Evolutionary conservation across 2,888 invertebrate species (phyloP), one percentile per base, ranked within the genome.

Genomic region (Epirrhoe alternata): DNA sequence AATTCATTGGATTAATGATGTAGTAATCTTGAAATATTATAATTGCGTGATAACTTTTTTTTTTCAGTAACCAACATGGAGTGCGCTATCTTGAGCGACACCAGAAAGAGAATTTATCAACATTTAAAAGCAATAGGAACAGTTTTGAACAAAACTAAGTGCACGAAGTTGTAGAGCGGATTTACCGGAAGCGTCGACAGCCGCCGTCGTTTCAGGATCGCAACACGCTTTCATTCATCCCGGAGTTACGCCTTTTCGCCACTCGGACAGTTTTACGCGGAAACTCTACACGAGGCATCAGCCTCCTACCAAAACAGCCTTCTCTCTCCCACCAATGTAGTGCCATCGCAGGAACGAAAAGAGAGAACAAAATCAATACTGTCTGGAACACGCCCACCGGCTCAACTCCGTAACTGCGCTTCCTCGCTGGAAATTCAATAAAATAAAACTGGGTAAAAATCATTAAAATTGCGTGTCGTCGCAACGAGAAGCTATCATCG

Each of bases 161-260:
- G 88, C 89, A 86, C 79, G 82, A 83, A 89, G 89, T 88, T 87
- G 89, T 90, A 85, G 88, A 85, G 89, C 90, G 88, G 93, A 92
- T 88, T 92, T 94, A 81, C 90, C 92, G 86, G 94, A 94, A 86
- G 87, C 90, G 87, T 88, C 92, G 87, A 92, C 92, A 84, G 89
- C 94, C 81, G 88, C 89, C 87, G 90, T 90, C 84, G 94, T 88
- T 87, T 91, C 93, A 82, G 90, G 87, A 87, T 93, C 92, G 91
- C 92, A 91, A 81, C 94, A 92, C 86, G 91, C 86, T 87, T 94
- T 90, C 93, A 92, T 92, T 92, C 92, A 92, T 92, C 89, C 91
- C 86, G 75, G 78, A 84, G 83, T 84, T 92, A 90, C 84, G 87
- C 77, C 88, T 81, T 89, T 90, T 81, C 77, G 80, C 73, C 75